phyloP scores from a whole-genome alignment of 2,888 invertebrate species.

The Rhyacophila evoluta region DNA sequence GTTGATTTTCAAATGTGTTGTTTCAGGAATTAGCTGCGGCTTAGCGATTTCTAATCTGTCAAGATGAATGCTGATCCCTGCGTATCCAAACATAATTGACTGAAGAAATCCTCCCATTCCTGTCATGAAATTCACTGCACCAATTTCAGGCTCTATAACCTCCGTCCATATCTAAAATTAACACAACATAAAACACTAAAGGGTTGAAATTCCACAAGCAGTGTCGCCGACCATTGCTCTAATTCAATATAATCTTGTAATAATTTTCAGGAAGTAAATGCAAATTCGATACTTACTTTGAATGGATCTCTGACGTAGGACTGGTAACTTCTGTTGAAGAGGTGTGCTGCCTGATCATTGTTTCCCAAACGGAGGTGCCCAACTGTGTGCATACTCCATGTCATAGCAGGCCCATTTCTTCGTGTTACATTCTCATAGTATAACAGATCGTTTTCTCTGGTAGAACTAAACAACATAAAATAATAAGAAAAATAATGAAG shows the following conservation, averaged over 20 bases:
- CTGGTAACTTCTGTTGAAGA: conserved; percentile 60
- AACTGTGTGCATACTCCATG: conserved; percentile 64
- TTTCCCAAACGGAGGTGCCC: conserved; percentile 59
- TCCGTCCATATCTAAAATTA: conserved; percentile 62
- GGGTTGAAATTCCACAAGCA: no score
- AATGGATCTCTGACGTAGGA: conserved; percentile 62
- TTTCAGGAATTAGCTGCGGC: conserved; percentile 55
- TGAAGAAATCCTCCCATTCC: conserved; percentile 64
- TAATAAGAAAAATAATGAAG: no score
- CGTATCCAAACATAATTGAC: conserved; percentile 62
- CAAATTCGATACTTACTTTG: conserved; percentile 59
- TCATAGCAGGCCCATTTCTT: conserved; percentile 63
- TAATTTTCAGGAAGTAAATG: no score
- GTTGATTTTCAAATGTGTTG: conserved; percentile 54
- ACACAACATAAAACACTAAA: no score
- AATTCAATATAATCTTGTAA: no score
- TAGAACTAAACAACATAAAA: no score
- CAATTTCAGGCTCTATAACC: conserved; percentile 58
- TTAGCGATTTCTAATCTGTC: conserved; percentile 56
- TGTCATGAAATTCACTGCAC: conserved; percentile 63
- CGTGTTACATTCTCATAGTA: conserved; percentile 61
- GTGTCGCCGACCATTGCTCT: no score
- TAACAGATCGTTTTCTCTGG: conserved; percentile 59
- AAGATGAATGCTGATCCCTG: conserved; percentile 59
- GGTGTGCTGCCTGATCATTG: conserved; percentile 57